Evolutionary conservation across 2,113 vertebrate species (phyloP), one percentile per base, ranked within the genome.

Genomic region (Sinocyclocheilus rhinocerous): DNA sequence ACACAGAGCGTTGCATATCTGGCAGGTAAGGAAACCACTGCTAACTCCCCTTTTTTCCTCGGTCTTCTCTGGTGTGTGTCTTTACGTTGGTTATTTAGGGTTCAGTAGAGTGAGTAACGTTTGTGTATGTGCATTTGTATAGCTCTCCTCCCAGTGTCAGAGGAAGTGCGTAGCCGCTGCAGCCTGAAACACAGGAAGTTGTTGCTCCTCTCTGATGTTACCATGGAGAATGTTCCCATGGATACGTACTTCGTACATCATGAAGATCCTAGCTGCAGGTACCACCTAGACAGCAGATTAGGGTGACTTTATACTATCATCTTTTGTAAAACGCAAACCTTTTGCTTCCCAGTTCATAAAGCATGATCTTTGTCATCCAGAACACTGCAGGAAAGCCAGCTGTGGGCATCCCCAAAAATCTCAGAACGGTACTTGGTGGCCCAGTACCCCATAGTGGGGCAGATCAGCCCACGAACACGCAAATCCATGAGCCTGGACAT

Each of bases 401-500:
- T 97, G 0, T 99, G 98, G 97, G 94, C 96, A 10, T 98, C 97
- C 22, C 97, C 97, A 86, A 97, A 97, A 93, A 95, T 96, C 39
- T 98, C 98, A 45, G 97, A 98, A 79, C 96, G 95, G 86, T 96
- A 98, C 89, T 96, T 99, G 87, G 94, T 95, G 70, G 96, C 97
- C 87, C 96, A 94, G 88, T 99, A 98, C 84, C 96, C 97, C 10
- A 94, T 95, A 0, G 95, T 96, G 85, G 97, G 97, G 57, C 97
- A 99, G 92, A 97, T 97, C 90, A 99, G 98, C 92, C 98, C 97
- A 61, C 95, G 98, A 39, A 98, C 97, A 39, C 96, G 97, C 78
- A 99, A 99, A 90, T 99, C 98, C 83, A 98, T 99, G 98, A 99
- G 98, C 63, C 91, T 99, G 92, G 98, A 99, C 90, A 99, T 99